Conservation (phyloP, 2,113 vertebrate genomes). For the Halcyon malimbica region DNA sequence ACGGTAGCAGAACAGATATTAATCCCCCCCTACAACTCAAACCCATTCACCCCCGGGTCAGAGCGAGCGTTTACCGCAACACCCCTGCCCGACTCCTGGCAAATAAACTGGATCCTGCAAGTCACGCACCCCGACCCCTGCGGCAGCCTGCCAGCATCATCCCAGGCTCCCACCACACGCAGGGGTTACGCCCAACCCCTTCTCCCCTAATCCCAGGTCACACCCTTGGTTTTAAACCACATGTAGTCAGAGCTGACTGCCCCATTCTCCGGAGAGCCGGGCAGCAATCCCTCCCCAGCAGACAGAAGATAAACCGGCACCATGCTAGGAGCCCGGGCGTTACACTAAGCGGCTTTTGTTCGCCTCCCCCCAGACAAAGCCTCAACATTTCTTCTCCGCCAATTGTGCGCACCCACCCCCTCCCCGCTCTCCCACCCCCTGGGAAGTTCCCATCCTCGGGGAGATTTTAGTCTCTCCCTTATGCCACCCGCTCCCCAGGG, state of each 20-base stretch:
- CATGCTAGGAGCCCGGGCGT: not conserved
- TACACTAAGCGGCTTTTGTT: conserved; percentile 53
- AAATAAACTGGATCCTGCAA: not conserved
- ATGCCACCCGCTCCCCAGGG: not conserved
- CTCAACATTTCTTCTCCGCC: conserved; percentile 1
- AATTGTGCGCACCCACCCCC: not conserved
- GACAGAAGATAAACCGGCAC: not conserved
- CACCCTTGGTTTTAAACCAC: not conserved
- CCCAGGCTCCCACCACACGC: not conserved
- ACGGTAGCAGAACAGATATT: not conserved
- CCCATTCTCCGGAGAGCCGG: not conserved
- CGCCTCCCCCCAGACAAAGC: conserved; percentile 12
- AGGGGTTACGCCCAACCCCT: not conserved
- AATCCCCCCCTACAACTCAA: not conserved
- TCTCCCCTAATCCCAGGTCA: not conserved
- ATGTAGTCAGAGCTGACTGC: not conserved
- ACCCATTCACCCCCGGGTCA: not conserved
- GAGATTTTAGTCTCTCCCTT: not conserved
- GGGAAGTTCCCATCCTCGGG: not conserved
- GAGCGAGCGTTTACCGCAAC: not conserved
- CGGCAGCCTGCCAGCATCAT: not conserved
- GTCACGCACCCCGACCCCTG: not conserved
- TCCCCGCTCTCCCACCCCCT: not conserved
- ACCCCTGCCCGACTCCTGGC: not conserved
- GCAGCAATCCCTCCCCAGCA: not conserved